A percentile compares a stretch with the other conserved stretches of the same genome.
These are phyloP conservation scores for Eilema griseolum DNA, from an alignment of 2,888 invertebrate genomes.

Conservation along the genomic window DNA sequence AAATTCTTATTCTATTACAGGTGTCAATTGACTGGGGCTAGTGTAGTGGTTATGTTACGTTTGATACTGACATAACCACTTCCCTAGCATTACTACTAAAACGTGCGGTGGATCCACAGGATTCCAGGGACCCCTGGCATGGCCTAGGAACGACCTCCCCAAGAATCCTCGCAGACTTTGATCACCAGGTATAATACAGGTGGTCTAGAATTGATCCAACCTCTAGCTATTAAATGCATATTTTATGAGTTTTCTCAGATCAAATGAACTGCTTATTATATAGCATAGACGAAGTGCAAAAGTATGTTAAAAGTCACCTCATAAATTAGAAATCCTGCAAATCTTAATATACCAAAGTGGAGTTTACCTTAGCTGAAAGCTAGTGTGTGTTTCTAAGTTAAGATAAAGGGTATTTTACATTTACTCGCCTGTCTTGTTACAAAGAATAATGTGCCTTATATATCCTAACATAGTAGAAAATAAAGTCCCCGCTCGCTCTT, in stretches of 20 bases:
- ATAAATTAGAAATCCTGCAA: not conserved
- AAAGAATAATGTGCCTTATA: not conserved
- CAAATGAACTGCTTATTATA: not conserved
- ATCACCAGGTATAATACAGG: not conserved
- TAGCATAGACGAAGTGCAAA: not conserved
- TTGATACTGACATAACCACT: no score
- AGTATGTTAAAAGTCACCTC: not conserved
- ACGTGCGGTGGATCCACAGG: no score
- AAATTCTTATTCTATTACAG: no score
- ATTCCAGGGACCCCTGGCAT: no score
- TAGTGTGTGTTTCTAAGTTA: not conserved
- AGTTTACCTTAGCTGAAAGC: constrained; percentile 3
- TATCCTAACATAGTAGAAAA: not conserved
- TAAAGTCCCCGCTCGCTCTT: no score
- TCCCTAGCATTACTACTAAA: no score
- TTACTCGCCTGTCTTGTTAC: not conserved
- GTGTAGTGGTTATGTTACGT: no score
- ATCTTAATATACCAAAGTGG: not conserved
- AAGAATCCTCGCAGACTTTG: not conserved
- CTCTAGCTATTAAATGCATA: no score
- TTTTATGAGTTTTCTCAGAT: no score
- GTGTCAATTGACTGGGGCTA: no score
- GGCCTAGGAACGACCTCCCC: no score
- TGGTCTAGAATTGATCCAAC: not conserved
- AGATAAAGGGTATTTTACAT: not conserved